Base-by-base conservation (phyloP, 2,113 vertebrate genomes). In the Petrocephalus zakoni region DNA sequence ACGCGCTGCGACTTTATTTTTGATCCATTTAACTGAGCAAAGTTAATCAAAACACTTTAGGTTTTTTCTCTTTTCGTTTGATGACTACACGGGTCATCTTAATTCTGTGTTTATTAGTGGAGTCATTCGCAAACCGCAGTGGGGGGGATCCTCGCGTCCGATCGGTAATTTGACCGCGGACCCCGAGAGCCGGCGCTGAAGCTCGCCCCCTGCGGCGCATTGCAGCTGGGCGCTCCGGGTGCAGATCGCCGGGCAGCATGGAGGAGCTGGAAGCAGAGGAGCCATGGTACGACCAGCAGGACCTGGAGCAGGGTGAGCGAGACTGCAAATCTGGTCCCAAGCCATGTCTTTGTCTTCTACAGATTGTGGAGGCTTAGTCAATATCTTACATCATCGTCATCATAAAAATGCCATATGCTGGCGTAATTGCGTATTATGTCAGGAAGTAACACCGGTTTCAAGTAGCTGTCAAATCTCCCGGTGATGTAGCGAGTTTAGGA, bases 221-320 rank as follows among this genome's bases (percentile, higher is more conserved):
- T 83, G 81, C 81, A 83, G 81, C 42, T 51, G 81, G 49, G 42
- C 37, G 81, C 46, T 22, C n/a, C 46, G 19, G 81, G 42, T 83
- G 81, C 81, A 83, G 22, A 49, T 42, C 19, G 81, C 19, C 88
- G 96, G 96, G 96, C 88, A 96, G 96, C 92, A 99, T 99, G 98
- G 97, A 98, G 91, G 97, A 99, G 95, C 98, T 98, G 89, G 94
- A 98, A 92, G 98, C 99, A 92, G 98, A 99, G 88, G 98, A 99
- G 92, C 96, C 97, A 55, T 99, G 98, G 98, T 99, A 99, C 93
- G 98, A 98, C 89, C 97, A 99, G 93, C 95, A 97, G 91, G 98
- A 99, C 92, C 96, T 99, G 94, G 98, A 99, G 93, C 98, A 98
- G 95, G 98, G 98, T 99, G 92, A 95, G 95, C 87, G 37, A 78